phyloP scores from a whole-genome alignment of 2,888 invertebrate species.

The Apodemia hepburni region DNA sequence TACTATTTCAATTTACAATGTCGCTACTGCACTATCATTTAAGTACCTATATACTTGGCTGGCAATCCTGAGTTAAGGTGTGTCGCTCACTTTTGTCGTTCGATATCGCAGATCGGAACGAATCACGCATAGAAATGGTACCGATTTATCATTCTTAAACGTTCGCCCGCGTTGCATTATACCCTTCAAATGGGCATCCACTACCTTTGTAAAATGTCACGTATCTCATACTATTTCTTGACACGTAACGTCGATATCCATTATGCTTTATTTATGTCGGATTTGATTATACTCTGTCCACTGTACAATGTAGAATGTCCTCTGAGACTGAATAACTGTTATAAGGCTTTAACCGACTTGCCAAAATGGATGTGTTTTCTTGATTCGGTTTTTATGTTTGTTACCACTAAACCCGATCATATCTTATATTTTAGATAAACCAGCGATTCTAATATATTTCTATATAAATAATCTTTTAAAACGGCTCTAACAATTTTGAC shows the following conservation, averaged over 20 bases:
- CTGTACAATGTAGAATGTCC: slow-evolving; percentile 15
- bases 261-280: slow-evolving; percentile 35
- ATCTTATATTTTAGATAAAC: no score
- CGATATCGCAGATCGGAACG: slow-evolving; percentile 63
- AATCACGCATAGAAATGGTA: slow-evolving; percentile 61
- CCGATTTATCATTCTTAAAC: slow-evolving; percentile 77
- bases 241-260: slow-evolving; percentile 45
- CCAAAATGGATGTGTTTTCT: not conserved
- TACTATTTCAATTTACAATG: no score
- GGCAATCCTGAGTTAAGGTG: slow-evolving; percentile 43
- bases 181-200: slow-evolving; percentile 56
- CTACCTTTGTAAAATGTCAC: slow-evolving; percentile 62
- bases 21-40: not conserved
- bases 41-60: slow-evolving; percentile 11
- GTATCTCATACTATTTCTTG: slow-evolving; percentile 52
- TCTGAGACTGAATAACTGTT: slow-evolving; percentile 14
- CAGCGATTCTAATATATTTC: no score
- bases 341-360: slow-evolving; percentile 5
- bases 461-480: no score
- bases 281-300: slow-evolving; percentile 23
- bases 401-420: no score
- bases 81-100: slow-evolving; percentile 57
- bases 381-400: not conserved
- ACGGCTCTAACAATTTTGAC: no score
- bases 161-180: slow-evolving; percentile 55